Evolutionary conservation across 2,888 invertebrate species (phyloP).

Genomic region (Folsomia manolachei): DNA sequence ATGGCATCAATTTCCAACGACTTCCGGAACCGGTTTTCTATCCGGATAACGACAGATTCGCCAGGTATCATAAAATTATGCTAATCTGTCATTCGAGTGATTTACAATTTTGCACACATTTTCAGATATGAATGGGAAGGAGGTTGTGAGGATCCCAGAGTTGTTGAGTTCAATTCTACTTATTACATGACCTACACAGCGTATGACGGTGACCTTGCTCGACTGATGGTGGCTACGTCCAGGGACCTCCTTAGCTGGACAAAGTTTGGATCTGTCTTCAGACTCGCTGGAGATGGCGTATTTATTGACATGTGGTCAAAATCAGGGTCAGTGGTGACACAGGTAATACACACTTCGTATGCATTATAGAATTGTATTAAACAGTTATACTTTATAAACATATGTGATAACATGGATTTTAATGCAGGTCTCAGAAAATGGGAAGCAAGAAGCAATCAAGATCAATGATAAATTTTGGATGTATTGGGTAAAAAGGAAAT

Average conservation of each 20-base stretch:
- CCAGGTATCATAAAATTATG: too few relatives aligned
- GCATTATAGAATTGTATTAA: too few relatives aligned
- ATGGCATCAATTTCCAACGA: slow-evolving; percentile 39
- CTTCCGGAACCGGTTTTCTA: slow-evolving; percentile 38
- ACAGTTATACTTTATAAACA: background rate
- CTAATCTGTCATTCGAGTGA: too few relatives aligned
- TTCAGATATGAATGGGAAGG: slow-evolving; percentile 49
- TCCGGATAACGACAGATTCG: slow-evolving; percentile 33
- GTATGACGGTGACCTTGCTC: slow-evolving; percentile 37
- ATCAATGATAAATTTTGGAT: slow-evolving; percentile 42
- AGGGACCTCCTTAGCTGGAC: slow-evolving; percentile 35
- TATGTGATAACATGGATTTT: too few relatives aligned
- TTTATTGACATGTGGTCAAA: slow-evolving; percentile 43
- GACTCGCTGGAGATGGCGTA: slow-evolving; percentile 21
- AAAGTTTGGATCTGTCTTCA: slow-evolving; percentile 41
- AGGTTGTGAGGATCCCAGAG: slow-evolving; percentile 43
- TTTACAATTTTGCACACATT: too few relatives aligned
- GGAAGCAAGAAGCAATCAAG: slow-evolving; percentile 31
- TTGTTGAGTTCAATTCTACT: slow-evolving; percentile 24
- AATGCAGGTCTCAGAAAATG: background rate
- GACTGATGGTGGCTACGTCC: slow-evolving; percentile 41
- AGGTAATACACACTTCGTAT: background rate
- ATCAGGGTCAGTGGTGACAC: slow-evolving; percentile 41
- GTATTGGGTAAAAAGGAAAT: too few relatives aligned
- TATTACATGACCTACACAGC: slow-evolving; percentile 45